Evolutionary conservation across 2,888 invertebrate species (phyloP).

Genomic region (Dicyrtomina minuta): DNA sequence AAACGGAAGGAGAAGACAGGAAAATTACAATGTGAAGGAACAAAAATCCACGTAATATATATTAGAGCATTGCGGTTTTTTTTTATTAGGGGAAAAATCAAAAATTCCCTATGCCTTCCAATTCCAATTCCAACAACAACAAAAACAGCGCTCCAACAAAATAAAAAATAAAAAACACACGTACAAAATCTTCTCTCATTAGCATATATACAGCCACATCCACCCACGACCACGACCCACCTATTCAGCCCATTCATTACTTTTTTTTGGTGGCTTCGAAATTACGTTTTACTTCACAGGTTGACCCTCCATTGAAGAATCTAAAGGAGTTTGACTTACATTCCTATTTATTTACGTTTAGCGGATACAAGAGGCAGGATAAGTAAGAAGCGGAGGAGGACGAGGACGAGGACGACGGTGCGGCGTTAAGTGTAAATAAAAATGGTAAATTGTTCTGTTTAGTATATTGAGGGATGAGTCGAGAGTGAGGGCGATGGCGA

Average conservation of each 20-base stretch:
- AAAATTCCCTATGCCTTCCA: too few relatives aligned
- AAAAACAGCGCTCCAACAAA: too few relatives aligned
- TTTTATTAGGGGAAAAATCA: not conserved
- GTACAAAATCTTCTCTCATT: too few relatives aligned
- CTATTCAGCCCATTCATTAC: not conserved
- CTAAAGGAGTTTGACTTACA: too few relatives aligned
- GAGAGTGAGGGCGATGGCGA: slow-evolving; percentile 28
- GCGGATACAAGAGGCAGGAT: not conserved
- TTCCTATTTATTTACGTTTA: too few relatives aligned
- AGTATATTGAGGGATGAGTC: slow-evolving; percentile 11
- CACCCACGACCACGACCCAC: not conserved
- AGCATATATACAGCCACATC: not conserved
- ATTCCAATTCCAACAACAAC: too few relatives aligned
- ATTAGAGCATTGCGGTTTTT: slow-evolving; percentile 24
- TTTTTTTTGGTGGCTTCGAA: not conserved
- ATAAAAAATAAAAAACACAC: too few relatives aligned
- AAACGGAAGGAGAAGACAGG: slow-evolving; percentile 41
- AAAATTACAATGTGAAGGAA: slow-evolving; percentile 32
- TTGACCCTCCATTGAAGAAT: too few relatives aligned
- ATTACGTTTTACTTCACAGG: too few relatives aligned
- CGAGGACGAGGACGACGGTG: not conserved
- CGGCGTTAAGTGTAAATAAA: not conserved
- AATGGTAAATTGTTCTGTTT: not conserved
- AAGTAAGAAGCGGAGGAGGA: not conserved
- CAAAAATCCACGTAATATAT: slow-evolving; percentile 1